Conservation (phyloP, 2,797 vertebrate species). For the Melanotaenia maccullochi region DNA sequence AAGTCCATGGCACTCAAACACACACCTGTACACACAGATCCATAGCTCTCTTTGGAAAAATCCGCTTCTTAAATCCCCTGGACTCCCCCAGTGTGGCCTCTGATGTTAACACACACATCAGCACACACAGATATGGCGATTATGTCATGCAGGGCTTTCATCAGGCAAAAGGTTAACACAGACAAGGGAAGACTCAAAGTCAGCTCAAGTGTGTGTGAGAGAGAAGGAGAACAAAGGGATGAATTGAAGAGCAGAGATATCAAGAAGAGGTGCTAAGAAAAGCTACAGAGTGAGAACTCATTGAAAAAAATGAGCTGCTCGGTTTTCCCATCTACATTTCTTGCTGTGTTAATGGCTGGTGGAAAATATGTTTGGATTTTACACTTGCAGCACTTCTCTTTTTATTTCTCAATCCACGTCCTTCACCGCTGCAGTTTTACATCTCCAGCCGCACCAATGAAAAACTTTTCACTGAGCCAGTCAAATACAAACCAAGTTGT, state of each 20-base stretch:
- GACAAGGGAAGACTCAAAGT: slow-evolving; percentile 43
- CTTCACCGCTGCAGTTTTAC: neutral
- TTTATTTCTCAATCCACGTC: neutral
- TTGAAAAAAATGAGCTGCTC: neutral
- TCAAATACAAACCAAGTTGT: slow-evolving; percentile 13
- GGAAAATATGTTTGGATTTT: neutral
- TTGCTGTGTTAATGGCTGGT: neutral
- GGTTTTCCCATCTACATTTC: neutral
- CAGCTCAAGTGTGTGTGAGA: slow-evolving; percentile 59
- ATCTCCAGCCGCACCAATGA: neutral
- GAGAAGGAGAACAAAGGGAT: slow-evolving; percentile 27
- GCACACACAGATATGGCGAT: slow-evolving; percentile 50
- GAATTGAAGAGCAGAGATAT: slow-evolving; percentile 37
- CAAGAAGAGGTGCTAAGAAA: slow-evolving; percentile 23
- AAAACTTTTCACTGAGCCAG: slow-evolving; percentile 12
- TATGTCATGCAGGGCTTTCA: slow-evolving; percentile 66
- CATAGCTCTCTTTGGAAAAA: slow-evolving; percentile 5
- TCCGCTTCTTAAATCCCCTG: slow-evolving; percentile 27
- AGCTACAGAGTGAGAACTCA: slow-evolving; percentile 9
- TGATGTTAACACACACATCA: slow-evolving; percentile 14
- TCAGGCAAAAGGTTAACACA: slow-evolving; percentile 56
- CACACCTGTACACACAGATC: slow-evolving; percentile 21
- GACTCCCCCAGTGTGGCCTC: slow-evolving; percentile 16
- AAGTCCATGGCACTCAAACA: slow-evolving; percentile 64
- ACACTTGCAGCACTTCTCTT: neutral